A percentile compares a stretch with the other conserved stretches of the same genome.
These are phyloP conservation scores for Willisornis vidua DNA, from an alignment of 2,113 vertebrate species.

Conservation along the genomic window DNA sequence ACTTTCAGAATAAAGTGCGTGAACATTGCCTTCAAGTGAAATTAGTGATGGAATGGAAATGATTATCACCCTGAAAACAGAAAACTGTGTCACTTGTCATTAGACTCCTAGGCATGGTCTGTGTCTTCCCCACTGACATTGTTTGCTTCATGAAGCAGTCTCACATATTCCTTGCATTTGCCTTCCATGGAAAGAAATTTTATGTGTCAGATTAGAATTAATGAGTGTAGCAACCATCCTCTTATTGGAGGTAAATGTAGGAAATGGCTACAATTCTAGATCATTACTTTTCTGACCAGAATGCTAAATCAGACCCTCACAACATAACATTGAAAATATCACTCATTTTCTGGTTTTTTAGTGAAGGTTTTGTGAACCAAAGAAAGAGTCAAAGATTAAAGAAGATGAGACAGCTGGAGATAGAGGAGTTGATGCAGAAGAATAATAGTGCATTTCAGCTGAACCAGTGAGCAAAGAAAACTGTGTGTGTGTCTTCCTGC, in stretches of 20 bases:
- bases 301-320: not conserved
- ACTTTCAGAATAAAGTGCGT: not conserved
- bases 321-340: not conserved
- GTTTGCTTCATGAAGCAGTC: not conserved
- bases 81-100: not conserved
- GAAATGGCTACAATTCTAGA: not conserved
- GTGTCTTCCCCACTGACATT: not conserved
- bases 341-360: not conserved
- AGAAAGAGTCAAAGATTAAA: not conserved
- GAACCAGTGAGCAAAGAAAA: not conserved
- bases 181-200: not conserved
- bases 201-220: not conserved
- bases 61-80: not conserved
- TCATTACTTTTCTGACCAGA: not conserved
- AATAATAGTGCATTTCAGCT: not conserved
- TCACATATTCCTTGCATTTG: not conserved
- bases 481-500: not conserved
- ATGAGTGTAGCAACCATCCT: not conserved
- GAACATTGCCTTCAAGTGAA: not conserved
- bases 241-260: not conserved
- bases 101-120: not conserved
- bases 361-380: not conserved
- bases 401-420: not conserved
- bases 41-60: not conserved
- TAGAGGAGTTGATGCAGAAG: not conserved